A percentile compares a stretch with the other conserved stretches of the same genome.
phyloP scores from a whole-genome alignment of 2,888 invertebrate genomes.

The Diadromus collaris region DNA sequence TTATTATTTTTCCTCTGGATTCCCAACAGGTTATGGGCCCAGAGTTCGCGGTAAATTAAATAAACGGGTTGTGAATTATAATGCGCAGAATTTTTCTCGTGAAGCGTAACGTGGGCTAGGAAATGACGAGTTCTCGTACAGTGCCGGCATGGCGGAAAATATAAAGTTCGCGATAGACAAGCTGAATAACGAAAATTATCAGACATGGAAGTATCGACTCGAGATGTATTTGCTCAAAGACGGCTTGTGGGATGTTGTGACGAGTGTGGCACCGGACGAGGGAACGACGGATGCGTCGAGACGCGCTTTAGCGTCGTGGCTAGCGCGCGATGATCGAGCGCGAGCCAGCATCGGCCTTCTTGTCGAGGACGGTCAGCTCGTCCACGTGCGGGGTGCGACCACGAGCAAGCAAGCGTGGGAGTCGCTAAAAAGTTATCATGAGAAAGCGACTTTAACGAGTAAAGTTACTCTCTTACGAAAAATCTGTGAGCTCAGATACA shows the following conservation, averaged over 20 bases:
- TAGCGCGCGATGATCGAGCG: constrained; percentile 60
- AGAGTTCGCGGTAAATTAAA: constrained; percentile 21
- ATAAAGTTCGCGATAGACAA: constrained; percentile 37
- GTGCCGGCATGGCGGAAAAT: constrained; percentile 31
- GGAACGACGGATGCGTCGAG: constrained; percentile 49
- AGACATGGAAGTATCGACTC: constrained; percentile 60
- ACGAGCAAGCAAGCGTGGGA: constrained; percentile 52
- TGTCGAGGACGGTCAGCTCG: constrained; percentile 56
- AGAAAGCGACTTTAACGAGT: constrained; percentile 45
- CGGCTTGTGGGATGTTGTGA: constrained; percentile 59
- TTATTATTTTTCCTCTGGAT: neutral
- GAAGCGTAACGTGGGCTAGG: neutral
- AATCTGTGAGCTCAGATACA: constrained; percentile 47
- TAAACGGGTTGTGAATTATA: neutral
- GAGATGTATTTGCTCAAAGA: constrained; percentile 59
- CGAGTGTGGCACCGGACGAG: constrained; percentile 22
- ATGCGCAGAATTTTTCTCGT: constrained; percentile 7
- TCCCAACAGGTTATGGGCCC: constrained; percentile 58
- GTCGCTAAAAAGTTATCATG: constrained; percentile 30
- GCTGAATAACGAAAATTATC: constrained; percentile 60
- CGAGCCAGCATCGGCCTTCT: constrained; percentile 51
- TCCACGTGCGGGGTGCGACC: constrained; percentile 43
- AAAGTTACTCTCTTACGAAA: constrained; percentile 49
- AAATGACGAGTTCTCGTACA: neutral
- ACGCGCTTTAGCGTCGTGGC: constrained; percentile 52